phyloP scores from a whole-genome alignment of 1,140 invertebrate genomes.

The Drosophila melanogaster region Release_6_plus_ISO1_MT NT_033777.3:31253001-31253500 shows the following conservation, averaged over 20 bases:
- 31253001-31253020: conserved; percentile 10
- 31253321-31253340: conserved; percentile 3
- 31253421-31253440: conserved; percentile 90
- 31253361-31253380: conserved; percentile 91
- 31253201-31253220: conserved; percentile 87
- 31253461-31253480: conserved; percentile 88
- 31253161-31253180: conserved; percentile 90
- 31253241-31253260: conserved; percentile 90
- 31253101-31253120: conserved; percentile 83
- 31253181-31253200: conserved; percentile 90
- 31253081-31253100: conserved; percentile 30
- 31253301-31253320: conserved; percentile 89
- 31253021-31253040: neutral
- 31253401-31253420: conserved; percentile 89
- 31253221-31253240: conserved; percentile 89
- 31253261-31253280: conserved; percentile 92
- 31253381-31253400: conserved; percentile 93
- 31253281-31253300: conserved; percentile 91
- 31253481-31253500: conserved; percentile 86
- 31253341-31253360: conserved; percentile 87
- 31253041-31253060: neutral
- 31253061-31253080: conserved; percentile 53
- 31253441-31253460: conserved; percentile 94
- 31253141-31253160: conserved; percentile 93
- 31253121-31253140: conserved; percentile 89